phyloP scores from a whole-genome alignment of 2,888 invertebrate species.

The Dioctria rufipes region DNA sequence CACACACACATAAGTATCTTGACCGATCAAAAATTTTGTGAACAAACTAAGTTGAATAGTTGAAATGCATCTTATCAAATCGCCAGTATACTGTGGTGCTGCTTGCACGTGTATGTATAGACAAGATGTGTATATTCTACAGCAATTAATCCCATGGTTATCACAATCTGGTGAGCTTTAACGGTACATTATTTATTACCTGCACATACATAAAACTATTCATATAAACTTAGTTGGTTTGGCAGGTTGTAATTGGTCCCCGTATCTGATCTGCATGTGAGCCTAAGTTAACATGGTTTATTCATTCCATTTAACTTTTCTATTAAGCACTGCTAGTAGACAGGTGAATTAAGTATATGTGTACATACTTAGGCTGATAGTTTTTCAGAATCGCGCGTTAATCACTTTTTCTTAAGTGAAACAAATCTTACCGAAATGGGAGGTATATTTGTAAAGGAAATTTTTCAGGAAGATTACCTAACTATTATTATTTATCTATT shows the following conservation, averaged over 20 bases:
- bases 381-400: conserved; percentile 10
- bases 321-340: conserved; percentile 21
- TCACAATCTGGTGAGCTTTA: conserved; percentile 44
- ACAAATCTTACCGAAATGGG: conserved; percentile 32
- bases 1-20: background rate
- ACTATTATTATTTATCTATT: background rate
- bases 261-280: conserved; percentile 46
- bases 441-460: background rate
- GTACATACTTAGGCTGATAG: conserved; percentile 8
- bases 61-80: conserved; percentile 38
- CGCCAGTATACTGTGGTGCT: background rate
- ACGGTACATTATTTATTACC: conserved; percentile 19
- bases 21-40: conserved; percentile 35
- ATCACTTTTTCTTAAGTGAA: conserved; percentile 1
- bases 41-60: conserved; percentile 36
- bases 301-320: conserved; percentile 38
- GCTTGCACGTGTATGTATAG: conserved; percentile 14
- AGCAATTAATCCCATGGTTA: conserved; percentile 43
- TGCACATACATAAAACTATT: conserved; percentile 1
- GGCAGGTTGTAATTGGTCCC: conserved; percentile 36
- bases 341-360: background rate
- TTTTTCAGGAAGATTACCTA: background rate
- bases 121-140: conserved; percentile 38
- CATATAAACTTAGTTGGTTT: background rate
- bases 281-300: conserved; percentile 43